Evolutionary conservation across 2,113 vertebrate genomes (phyloP).

Genomic region (Lepisosteus oculatus): DNA sequence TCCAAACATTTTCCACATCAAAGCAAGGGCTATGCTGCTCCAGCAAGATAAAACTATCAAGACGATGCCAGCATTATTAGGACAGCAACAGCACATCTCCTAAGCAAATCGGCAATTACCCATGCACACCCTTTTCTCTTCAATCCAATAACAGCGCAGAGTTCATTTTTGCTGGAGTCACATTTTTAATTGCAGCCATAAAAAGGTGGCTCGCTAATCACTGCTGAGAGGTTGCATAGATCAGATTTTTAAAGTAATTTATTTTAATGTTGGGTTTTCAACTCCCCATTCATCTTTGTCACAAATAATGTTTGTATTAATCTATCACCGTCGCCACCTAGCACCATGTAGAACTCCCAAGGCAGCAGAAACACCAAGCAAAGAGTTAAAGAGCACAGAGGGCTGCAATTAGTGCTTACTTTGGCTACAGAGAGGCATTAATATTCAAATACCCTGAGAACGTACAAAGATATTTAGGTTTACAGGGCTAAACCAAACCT

Average conservation of each 20-base stretch:
- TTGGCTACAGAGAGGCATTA: too few species aligned
- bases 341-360: not conserved
- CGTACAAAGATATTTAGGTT: too few species aligned
- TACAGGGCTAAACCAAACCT: too few species aligned
- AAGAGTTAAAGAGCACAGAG: not conserved
- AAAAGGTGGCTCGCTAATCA: not conserved
- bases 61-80: not conserved
- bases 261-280: conserved; percentile 23
- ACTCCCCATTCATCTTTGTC: conserved; percentile 24
- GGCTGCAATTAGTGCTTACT: not conserved
- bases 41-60: not conserved
- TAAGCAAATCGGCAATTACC: too few species aligned
- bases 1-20: too few species aligned
- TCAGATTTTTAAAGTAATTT: conserved; percentile 18
- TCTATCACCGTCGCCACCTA: conserved; percentile 7
- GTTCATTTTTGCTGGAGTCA: not conserved
- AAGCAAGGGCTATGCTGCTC: too few species aligned
- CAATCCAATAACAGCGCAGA: not conserved
- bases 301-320: conserved; percentile 27
- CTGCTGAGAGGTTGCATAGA: conserved; percentile 2
- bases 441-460: too few species aligned
- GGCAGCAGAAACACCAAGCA: not conserved
- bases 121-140: not conserved
- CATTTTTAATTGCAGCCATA: conserved; percentile 7
- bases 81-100: not conserved